Base-by-base conservation (phyloP, 2,888 invertebrate genomes). In the Drosophila putrida region DNA sequence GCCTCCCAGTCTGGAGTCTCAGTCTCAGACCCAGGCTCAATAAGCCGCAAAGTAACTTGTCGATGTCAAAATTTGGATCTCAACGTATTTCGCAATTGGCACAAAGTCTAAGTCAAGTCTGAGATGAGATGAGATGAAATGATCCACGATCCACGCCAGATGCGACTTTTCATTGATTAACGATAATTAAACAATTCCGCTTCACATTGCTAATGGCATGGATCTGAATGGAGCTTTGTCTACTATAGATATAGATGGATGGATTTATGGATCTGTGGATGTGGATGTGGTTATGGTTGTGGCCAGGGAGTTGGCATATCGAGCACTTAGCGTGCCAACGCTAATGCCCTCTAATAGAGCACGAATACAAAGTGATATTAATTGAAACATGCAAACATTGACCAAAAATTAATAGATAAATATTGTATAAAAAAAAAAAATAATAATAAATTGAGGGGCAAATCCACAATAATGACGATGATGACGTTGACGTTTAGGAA, bases 341-440 rank as follows among this genome's bases (percentile, higher is more conserved):
- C 75, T 85, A 82, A 82, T 82, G 80, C 73, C 68, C 73, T 74
- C 76, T 81, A 82, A 81, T 81, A 76, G 66, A 75, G 71, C 65
- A 75, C 66, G 60, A 66, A 71, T 51, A 68, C 64, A 70, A 71
- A 67, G 66, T 60, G 68, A 67, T 78, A 80, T 85, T 85, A 85
- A 82, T 82, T 82, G 83, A 82, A 83, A 81, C 82, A 81, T 69
- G 82, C 82, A 72, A 80, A 77, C 71, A 70, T 25, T 57, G 43
- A 53, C 20, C 57, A 36, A 57, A 57, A 70, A 39, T 43, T n/a
- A 44, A 54, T 65, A 39, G 39, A 71, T 71, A 66, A 58, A 54
- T 58, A 31, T 31, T 6, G 1, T 31, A 28, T 5, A 28, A 28
- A 60, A 74, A 55, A 13, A 54, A 55, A 31, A 15, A 31, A 49